Base-by-base conservation (phyloP, 2,888 invertebrate genomes). In the Halocaridina rubra region DNA sequence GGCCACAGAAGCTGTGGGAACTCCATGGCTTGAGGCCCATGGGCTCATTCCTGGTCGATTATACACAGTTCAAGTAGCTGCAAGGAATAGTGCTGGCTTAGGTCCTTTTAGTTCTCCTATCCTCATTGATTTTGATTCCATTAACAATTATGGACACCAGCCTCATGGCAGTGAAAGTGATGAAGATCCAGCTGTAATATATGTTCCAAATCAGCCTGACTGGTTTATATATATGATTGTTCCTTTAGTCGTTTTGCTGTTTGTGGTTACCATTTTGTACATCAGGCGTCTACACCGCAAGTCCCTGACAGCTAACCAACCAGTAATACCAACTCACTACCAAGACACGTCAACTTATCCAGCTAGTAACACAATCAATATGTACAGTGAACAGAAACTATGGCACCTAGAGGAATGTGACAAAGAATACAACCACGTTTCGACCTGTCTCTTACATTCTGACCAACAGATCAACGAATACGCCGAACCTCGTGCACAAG, bases 81-180 rank as follows among this genome's bases (percentile, higher is more conserved):
- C 98, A 0, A 94, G 95, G 89, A 98, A 98, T 0, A 93, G 94
- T 85, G 94, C 94, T 2, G 99, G 99, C 0, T 93, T 94, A 79
- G 98, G 99, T 8, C 97, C 97, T 0, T 97, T 95, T 90, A 97
- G 96, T 79, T 93, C 93, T 85, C 94, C 96, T 5, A 94, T 95
- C 75, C 93, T 84, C 16, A 46, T 87, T 0, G 61, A 94, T 86
- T 32, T 33, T n/a, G 77, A 77, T 1, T 59, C 77, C 71, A 33
- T 8, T 27, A 59, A 67, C 29, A 77, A 33, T 24, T 77, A 76
- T 8, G 57, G 39, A 1, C 22, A 69, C n/a, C 71, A 67, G 2
- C 33, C 69, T 5, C 33, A 33, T 24, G 19, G 27, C 27, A 32
- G 57, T 3, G 16, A 27, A n/a, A 24, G 22, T 7, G 72, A 76